A percentile compares a stretch with the other conserved stretches of the same genome.
Evolutionary conservation across 2,888 invertebrate genomes (phyloP).

Genomic region (Macrophya annulata): DNA sequence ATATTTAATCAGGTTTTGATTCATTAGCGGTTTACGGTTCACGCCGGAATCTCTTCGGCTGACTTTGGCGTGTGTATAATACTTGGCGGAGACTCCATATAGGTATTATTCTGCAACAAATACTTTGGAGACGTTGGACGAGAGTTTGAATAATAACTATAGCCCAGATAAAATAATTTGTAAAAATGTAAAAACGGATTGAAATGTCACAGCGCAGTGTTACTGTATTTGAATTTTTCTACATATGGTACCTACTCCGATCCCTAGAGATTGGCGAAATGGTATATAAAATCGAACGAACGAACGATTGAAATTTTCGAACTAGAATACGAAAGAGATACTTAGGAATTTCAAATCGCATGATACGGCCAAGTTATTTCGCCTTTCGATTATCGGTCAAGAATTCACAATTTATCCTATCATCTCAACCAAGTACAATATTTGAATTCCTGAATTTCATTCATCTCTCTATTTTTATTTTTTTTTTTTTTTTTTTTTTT

Average conservation of each 20-base stretch:
- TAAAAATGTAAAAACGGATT: not conserved
- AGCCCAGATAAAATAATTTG: not conserved
- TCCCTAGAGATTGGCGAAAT: not conserved
- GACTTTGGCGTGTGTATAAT: not conserved
- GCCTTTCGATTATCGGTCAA: slow-evolving; percentile 51
- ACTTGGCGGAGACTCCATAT: not conserved
- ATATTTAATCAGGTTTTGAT: slow-evolving; percentile 40
- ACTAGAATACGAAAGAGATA: slow-evolving; percentile 5
- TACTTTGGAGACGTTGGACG: not conserved
- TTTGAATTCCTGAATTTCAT: slow-evolving; percentile 20
- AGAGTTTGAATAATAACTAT: slow-evolving; percentile 17
- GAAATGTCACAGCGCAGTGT: slow-evolving; percentile 19
- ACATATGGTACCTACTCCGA: not conserved
- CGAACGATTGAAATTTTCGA: not conserved
- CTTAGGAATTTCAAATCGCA: slow-evolving; percentile 41
- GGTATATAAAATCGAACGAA: not conserved
- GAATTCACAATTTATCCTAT: slow-evolving; percentile 29
- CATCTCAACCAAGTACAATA: not conserved
- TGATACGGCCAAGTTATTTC: slow-evolving; percentile 40
- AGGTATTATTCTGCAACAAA: not conserved
- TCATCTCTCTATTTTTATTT: too few relatives aligned
- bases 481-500: too few relatives aligned
- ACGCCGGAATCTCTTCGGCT: slow-evolving; percentile 16
- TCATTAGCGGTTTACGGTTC: slow-evolving; percentile 32
- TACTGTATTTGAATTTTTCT: slow-evolving; percentile 4